phyloP scores from a whole-genome alignment of 1,140 invertebrate genomes.

The Gonioctena quinquepunctata region DNA sequence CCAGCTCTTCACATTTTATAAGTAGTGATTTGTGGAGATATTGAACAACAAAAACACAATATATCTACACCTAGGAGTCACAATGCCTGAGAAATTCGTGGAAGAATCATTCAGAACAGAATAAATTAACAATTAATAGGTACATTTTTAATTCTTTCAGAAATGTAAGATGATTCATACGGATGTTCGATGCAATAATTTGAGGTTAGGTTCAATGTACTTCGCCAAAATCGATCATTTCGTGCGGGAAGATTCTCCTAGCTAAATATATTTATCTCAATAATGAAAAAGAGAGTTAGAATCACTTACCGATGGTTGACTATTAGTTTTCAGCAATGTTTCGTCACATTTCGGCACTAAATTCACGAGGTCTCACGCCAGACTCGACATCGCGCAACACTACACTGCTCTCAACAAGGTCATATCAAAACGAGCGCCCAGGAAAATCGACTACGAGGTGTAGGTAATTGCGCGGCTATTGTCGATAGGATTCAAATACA shows the following conservation, averaged over 20 bases:
- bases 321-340: neutral
- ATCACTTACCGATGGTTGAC: neutral
- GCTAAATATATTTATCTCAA: neutral
- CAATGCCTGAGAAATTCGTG: neutral
- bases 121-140: neutral
- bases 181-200: slow-evolving; percentile 36
- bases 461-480: neutral
- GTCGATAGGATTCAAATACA: neutral
- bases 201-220: slow-evolving; percentile 36
- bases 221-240: neutral
- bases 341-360: neutral
- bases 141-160: neutral
- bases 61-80: neutral
- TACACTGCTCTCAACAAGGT: slow-evolving; percentile 21
- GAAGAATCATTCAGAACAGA: neutral
- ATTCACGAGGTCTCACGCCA: slow-evolving; percentile 22
- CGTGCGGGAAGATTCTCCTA: neutral
- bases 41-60: too few species aligned
- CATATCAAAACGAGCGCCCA: neutral
- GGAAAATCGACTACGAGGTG: neutral
- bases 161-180: slow-evolving; percentile 11
- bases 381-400: slow-evolving; percentile 34
- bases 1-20: too few species aligned
- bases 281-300: neutral
- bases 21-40: too few species aligned